These are phyloP conservation scores for Lacerta viridis DNA, from an alignment of 2,797 vertebrate genomes.

Conservation along the genomic window DNA sequence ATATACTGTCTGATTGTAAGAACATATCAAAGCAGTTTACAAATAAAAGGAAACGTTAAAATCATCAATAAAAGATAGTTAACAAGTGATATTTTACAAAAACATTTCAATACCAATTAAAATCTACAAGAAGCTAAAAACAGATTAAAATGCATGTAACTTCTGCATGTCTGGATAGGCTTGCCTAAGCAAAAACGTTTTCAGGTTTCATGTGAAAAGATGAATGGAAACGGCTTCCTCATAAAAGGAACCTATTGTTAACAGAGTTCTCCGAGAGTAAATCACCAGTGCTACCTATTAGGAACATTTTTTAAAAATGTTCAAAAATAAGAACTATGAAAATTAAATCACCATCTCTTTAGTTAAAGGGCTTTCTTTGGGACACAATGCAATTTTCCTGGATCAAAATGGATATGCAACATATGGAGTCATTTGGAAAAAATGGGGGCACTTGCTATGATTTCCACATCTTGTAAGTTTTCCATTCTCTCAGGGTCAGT, in stretches of 20 bases:
- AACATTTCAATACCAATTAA: no score
- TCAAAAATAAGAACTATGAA: not conserved
- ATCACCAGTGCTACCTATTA: not conserved
- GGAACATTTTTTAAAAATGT: not conserved
- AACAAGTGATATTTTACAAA: no score
- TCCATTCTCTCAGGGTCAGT: conserved; percentile 39
- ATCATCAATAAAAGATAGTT: no score
- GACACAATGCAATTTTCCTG: not conserved
- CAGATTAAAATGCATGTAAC: no score
- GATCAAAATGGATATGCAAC: conserved; percentile 29
- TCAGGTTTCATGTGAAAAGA: not conserved
- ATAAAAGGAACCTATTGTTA: conserved; percentile 22
- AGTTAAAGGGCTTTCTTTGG: not conserved
- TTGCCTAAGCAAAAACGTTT: no score
- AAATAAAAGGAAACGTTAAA: no score
- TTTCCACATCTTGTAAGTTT: conserved; percentile 37
- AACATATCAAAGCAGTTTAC: no score
- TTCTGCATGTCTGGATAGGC: no score
- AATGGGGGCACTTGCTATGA: conserved; percentile 50
- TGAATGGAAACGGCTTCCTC: conserved; percentile 33
- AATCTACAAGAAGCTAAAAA: no score
- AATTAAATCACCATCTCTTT: not conserved
- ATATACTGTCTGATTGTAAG: no score
- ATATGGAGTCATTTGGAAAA: conserved; percentile 58
- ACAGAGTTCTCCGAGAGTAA: conserved; percentile 28